These are phyloP conservation scores for Helicoverpa zea DNA, from an alignment of 1,140 invertebrate genomes.

Conservation along the genomic window DNA sequence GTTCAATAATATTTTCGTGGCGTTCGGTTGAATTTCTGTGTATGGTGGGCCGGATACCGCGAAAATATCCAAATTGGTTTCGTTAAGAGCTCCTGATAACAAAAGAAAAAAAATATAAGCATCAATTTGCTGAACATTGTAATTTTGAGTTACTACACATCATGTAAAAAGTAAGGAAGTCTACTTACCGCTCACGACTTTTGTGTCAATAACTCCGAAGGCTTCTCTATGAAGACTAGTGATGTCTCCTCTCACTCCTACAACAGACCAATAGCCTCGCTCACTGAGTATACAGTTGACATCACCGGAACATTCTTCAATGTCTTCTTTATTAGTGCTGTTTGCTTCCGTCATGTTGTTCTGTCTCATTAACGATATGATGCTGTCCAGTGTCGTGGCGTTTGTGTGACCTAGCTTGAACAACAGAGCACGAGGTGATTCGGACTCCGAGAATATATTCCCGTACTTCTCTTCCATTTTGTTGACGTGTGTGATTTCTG, in stretches of 20 bases:
- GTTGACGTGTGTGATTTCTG: conserved; percentile 74
- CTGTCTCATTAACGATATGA: conserved; percentile 79
- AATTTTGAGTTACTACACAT: background rate
- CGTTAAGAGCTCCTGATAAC: conserved; percentile 65
- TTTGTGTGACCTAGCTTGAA: conserved; percentile 81
- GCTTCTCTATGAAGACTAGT: conserved; percentile 67
- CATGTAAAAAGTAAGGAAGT: background rate
- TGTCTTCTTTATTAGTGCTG: conserved; percentile 62
- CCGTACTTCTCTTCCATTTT: conserved; percentile 80
- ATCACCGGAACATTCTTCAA: conserved; percentile 62
- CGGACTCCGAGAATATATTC: conserved; percentile 76
- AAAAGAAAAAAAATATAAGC: conserved; percentile 5
- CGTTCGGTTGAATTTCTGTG: conserved; percentile 65
- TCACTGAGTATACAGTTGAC: conserved; percentile 68
- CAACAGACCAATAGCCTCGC: conserved; percentile 58
- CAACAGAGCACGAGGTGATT: conserved; percentile 76
- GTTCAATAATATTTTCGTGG: conserved; percentile 63
- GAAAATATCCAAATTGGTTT: conserved; percentile 67
- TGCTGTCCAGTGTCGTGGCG: conserved; percentile 76
- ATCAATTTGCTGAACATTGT: background rate
- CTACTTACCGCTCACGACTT: conserved; percentile 78
- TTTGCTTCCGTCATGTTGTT: conserved; percentile 73
- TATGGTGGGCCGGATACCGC: conserved; percentile 82
- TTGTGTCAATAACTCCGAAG: conserved; percentile 83
- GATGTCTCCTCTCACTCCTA: conserved; percentile 81